Percentiles rank a stretch among this genome's conserved stretches.
Conservation (phyloP, 2,113 vertebrate genomes). For the Prietella phreatophila region DNA sequence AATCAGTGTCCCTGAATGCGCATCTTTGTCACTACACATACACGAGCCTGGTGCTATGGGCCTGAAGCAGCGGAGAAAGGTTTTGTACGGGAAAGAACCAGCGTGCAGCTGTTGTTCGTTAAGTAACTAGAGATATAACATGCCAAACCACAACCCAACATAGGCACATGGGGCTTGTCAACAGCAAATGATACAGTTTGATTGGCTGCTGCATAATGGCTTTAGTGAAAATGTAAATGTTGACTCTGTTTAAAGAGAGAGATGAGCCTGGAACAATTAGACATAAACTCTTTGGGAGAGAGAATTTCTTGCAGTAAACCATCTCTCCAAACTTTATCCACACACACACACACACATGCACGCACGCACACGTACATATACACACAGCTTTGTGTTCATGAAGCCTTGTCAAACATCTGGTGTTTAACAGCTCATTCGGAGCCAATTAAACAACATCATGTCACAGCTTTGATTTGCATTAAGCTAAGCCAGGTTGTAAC, state of each 20-base stretch:
- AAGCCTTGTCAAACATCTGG: constrained; percentile 89
- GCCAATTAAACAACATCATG: constrained; percentile 96
- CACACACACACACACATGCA: constrained; percentile 4
- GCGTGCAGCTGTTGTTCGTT: constrained; percentile 74
- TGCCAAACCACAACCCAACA: constrained; percentile 68
- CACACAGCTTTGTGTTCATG: constrained; percentile 62
- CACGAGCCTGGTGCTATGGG: not conserved
- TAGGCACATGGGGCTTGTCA: constrained; percentile 70
- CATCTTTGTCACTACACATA: not conserved
- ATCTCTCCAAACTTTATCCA: constrained; percentile 29
- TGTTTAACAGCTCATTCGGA: constrained; percentile 95
- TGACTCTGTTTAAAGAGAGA: constrained; percentile 60
- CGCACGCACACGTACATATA: not conserved
- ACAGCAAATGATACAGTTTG: constrained; percentile 72
- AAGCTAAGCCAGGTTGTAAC: constrained; percentile 74
- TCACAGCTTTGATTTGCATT: constrained; percentile 94
- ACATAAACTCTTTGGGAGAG: constrained; percentile 1
- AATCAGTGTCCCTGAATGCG: not conserved
- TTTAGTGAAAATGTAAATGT: constrained; percentile 69
- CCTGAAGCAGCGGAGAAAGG: not conserved
- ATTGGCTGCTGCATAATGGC: constrained; percentile 76
- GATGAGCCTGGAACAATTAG: constrained; percentile 21
- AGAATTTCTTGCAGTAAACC: constrained; percentile 20
- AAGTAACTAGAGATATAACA: constrained; percentile 70
- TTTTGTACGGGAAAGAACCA: constrained; percentile 62